Conservation (phyloP, 2,888 invertebrate species). For the Adela reaumurella region DNA sequence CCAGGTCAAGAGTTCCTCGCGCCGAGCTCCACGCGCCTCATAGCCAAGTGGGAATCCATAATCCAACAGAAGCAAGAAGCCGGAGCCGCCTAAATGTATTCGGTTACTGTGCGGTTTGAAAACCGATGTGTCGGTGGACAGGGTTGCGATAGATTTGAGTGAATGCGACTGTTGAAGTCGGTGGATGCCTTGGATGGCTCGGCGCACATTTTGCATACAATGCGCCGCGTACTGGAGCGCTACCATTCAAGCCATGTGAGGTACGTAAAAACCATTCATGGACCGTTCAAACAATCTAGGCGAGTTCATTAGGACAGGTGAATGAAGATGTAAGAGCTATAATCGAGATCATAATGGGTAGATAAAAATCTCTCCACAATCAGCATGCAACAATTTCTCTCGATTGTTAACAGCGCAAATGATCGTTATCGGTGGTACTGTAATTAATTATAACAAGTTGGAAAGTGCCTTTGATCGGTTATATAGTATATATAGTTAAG, state of each 20-base stretch:
- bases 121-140: slow-evolving; percentile 5
- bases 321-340: neutral
- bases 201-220: neutral
- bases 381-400: neutral
- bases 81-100: slow-evolving; percentile 35
- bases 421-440: neutral
- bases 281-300: neutral
- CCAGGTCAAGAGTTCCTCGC: slow-evolving; percentile 62
- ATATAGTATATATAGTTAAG: neutral
- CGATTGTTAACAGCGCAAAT: neutral
- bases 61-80: slow-evolving; percentile 64
- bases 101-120: neutral
- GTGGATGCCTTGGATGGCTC: neutral
- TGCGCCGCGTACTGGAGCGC: neutral
- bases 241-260: neutral
- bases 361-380: neutral
- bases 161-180: neutral
- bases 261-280: neutral
- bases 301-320: neutral
- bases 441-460: neutral
- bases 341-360: neutral
- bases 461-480: neutral
- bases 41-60: slow-evolving; percentile 78
- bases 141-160: slow-evolving; percentile 15
- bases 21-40: slow-evolving; percentile 67